Conservation (phyloP, 2,797 vertebrate genomes). For the Phoebastria nigripes region DNA sequence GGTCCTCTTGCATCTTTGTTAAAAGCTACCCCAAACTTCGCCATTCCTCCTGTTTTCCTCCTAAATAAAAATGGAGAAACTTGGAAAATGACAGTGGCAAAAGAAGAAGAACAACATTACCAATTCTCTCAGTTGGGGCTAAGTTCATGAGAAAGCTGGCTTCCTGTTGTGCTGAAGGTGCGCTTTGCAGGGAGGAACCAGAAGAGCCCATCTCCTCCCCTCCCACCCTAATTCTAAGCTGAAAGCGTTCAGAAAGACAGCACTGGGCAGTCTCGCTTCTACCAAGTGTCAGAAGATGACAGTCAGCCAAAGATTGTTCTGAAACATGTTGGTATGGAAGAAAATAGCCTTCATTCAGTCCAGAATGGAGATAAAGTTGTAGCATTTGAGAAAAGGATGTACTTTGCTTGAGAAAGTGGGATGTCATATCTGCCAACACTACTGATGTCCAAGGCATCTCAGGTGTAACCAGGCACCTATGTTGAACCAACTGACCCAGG, state of each 20-base stretch:
- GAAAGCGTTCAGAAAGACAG: background rate
- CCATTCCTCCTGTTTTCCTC: background rate
- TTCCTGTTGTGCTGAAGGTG: background rate
- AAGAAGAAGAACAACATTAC: background rate
- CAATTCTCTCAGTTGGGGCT: background rate
- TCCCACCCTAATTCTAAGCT: background rate
- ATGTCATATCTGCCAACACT: background rate
- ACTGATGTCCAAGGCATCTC: background rate
- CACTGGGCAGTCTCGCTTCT: background rate
- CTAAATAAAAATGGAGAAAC: background rate
- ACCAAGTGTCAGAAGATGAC: background rate
- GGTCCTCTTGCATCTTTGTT: background rate
- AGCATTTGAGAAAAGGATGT: background rate
- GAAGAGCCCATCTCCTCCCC: background rate
- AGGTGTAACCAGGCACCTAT: too few species aligned
- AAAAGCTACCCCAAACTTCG: background rate
- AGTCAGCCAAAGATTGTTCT: background rate
- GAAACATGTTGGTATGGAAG: background rate
- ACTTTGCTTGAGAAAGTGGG: background rate
- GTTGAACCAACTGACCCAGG: background rate
- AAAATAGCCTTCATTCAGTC: background rate
- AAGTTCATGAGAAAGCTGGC: background rate
- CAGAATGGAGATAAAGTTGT: background rate
- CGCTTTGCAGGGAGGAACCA: background rate
- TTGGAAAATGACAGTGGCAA: background rate